These are phyloP conservation scores for Apostichopus californicus DNA, from an alignment of 35 echinoderm and acorn worm species.

Conservation along the genomic window DNA sequence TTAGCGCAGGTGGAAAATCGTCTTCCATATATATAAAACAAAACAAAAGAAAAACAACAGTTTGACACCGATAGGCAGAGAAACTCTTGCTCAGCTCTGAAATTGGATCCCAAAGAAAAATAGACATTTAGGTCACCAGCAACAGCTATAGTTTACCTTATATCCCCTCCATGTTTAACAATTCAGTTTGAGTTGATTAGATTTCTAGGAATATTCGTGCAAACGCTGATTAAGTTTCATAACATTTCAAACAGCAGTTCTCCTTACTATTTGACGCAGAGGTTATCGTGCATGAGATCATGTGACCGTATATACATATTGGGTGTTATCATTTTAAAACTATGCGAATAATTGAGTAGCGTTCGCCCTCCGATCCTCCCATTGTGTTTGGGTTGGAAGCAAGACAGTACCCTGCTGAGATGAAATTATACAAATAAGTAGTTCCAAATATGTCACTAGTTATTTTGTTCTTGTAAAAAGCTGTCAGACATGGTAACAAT, in stretches of 20 bases:
- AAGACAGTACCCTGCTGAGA: background rate
- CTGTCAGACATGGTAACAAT: too few species aligned
- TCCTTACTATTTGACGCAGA: background rate
- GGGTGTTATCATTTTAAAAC: background rate
- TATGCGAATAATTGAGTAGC: background rate
- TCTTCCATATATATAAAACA: too few species aligned
- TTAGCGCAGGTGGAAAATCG: too few species aligned
- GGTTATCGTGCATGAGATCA: background rate
- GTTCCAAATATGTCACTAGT: background rate
- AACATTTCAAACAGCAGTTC: background rate
- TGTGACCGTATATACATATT: background rate
- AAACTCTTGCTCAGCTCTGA: too few species aligned
- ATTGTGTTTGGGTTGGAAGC: background rate
- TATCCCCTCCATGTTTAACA: too few species aligned
- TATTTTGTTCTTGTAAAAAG: background rate
- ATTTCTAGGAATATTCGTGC: background rate
- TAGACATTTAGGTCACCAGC: too few species aligned
- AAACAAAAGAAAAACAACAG: too few species aligned
- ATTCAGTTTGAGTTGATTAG: background rate
- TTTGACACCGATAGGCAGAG: too few species aligned
- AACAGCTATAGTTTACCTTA: too few species aligned
- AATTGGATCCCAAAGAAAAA: too few species aligned
- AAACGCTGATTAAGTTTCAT: background rate
- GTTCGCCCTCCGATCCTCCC: background rate
- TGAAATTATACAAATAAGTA: background rate